phyloP scores from a whole-genome alignment of 2,888 invertebrate genomes.

The Elmis aenea region DNA sequence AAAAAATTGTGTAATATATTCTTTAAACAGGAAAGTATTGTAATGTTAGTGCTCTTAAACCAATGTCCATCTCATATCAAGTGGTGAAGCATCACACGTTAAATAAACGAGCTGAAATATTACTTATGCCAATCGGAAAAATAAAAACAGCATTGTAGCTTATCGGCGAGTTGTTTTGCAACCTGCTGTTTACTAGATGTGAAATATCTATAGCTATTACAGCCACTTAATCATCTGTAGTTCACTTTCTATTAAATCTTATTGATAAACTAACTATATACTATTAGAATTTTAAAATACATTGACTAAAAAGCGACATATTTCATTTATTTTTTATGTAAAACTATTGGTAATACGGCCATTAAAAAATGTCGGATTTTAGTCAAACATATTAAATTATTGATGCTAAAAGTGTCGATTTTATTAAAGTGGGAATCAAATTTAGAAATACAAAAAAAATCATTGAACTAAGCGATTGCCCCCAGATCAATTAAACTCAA shows the following conservation, averaged over 20 bases:
- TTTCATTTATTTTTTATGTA: neutral
- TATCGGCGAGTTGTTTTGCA: too few relatives aligned
- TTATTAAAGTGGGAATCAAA: constrained; percentile 19
- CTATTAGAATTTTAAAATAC: constrained; percentile 15
- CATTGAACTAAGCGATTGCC: too few relatives aligned
- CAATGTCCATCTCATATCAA: too few relatives aligned
- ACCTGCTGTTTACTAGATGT: too few relatives aligned
- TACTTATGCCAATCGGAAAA: too few relatives aligned
- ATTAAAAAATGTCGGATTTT: neutral
- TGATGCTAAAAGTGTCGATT: constrained; percentile 15
- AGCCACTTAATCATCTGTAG: constrained; percentile 16
- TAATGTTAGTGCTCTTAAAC: too few relatives aligned
- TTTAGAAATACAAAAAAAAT: constrained; percentile 12
- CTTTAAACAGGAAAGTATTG: too few relatives aligned
- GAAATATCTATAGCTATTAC: constrained; percentile 16
- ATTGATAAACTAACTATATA: constrained; percentile 14
- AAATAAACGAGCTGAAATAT: too few relatives aligned
- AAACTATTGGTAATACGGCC: neutral
- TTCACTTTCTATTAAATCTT: constrained; percentile 15
- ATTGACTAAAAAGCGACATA: constrained; percentile 6
- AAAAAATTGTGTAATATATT: too few relatives aligned
- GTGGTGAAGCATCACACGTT: too few relatives aligned
- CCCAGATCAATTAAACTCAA: too few relatives aligned
- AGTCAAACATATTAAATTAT: constrained; percentile 4
- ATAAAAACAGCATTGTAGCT: too few relatives aligned